A percentile compares a stretch with the other conserved stretches of the same genome.
Conservation (phyloP, 2,113 vertebrate species). For the Lipophrys pholis region DNA sequence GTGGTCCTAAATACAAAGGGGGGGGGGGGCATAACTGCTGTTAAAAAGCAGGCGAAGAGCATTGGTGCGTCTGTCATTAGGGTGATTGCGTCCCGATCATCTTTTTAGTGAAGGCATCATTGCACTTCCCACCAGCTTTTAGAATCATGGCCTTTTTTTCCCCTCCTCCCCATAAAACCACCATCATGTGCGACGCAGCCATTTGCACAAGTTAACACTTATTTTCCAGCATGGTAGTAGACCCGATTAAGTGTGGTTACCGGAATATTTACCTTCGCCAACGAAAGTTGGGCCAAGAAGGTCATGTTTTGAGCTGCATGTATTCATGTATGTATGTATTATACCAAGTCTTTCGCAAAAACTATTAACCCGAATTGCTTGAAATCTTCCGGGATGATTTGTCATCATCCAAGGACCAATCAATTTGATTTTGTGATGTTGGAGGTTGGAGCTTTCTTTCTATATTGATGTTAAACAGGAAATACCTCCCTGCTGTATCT, state of each 20-base stretch:
- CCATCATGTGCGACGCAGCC: constrained; percentile 7
- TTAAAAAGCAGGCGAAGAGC: constrained; percentile 20
- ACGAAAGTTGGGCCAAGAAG: too few relatives aligned
- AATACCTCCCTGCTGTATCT: constrained; percentile 2
- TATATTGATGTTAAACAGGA: constrained; percentile 10
- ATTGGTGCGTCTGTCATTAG: constrained; percentile 21
- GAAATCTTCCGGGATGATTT: too few relatives aligned
- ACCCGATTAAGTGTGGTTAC: constrained; percentile 36
- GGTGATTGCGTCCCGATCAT: constrained; percentile 21
- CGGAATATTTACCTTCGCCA: too few relatives aligned
- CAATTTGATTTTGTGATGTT: too few relatives aligned
- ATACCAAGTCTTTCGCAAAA: too few relatives aligned
- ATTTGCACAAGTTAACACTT: constrained; percentile 16
- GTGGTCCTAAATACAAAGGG: constrained; percentile 5
- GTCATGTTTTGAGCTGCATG: too few relatives aligned
- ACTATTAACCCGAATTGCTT: too few relatives aligned
- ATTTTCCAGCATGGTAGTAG: constrained; percentile 37
- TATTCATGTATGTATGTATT: too few relatives aligned
- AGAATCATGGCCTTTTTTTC: constrained; percentile 15
- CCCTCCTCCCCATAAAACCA: constrained; percentile 8
- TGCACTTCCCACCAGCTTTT: constrained; percentile 45
- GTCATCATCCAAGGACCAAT: too few relatives aligned
- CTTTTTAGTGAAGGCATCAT: constrained; percentile 24
- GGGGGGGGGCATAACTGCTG: background rate
- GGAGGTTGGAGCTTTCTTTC: constrained; percentile 11